Evolutionary conservation across 2,113 vertebrate genomes (phyloP).

Genomic region (Saguinus midas): DNA sequence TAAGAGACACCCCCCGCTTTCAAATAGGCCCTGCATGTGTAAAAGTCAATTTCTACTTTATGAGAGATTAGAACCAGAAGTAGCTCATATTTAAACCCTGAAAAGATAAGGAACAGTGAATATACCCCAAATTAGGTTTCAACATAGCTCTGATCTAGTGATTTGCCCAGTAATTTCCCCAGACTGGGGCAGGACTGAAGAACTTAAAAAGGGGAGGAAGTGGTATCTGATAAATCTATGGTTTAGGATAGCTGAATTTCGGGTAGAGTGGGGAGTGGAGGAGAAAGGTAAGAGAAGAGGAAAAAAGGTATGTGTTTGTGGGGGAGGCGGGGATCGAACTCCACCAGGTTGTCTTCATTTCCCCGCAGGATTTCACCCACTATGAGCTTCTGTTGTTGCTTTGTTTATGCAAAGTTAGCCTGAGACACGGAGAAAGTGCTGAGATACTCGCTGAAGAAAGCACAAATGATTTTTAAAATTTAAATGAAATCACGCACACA

Average conservation of each 20-base stretch:
- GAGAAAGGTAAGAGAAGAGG: neutral
- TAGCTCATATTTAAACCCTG: neutral
- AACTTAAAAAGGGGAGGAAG: neutral
- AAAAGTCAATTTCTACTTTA: neutral
- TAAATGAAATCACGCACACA: conserved; percentile 23
- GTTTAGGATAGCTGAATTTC: neutral
- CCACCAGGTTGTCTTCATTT: conserved; percentile 39
- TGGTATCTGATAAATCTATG: neutral
- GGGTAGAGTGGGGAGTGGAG: neutral
- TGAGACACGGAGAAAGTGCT: neutral
- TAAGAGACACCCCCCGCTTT: neutral
- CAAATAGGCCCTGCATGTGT: neutral
- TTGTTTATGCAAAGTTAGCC: conserved; percentile 69
- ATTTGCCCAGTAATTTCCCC: neutral
- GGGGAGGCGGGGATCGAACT: neutral
- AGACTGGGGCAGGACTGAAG: neutral
- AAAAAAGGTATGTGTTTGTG: neutral
- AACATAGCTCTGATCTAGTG: neutral
- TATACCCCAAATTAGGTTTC: neutral
- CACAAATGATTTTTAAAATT: conserved; percentile 38
- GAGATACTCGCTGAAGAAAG: neutral
- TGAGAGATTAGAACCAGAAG: neutral
- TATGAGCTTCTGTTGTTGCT: conserved; percentile 45
- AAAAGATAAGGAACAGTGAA: neutral
- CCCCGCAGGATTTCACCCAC: neutral